A percentile compares a stretch with the other conserved stretches of the same genome.
Conservation (phyloP, 2,888 invertebrate species). For the Sinodicranocentrus sp. region DNA sequence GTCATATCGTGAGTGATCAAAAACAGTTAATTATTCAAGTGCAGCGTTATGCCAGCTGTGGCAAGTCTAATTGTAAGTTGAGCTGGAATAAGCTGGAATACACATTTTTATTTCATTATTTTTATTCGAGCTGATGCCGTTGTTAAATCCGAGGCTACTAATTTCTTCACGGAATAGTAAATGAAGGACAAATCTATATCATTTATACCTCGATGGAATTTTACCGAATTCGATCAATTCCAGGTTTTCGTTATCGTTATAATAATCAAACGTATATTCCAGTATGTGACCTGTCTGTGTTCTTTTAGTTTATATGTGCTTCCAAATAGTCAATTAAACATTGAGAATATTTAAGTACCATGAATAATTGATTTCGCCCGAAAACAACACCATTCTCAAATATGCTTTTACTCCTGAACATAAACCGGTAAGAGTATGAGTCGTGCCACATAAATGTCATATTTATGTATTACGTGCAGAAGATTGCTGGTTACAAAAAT, state of each 20-base stretch:
- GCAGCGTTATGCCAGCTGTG: no score
- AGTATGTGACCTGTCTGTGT: neutral
- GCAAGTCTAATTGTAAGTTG: no score
- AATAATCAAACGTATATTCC: no score
- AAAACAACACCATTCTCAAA: neutral
- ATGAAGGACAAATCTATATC: neutral
- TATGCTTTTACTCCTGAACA: slow-evolving; percentile 57
- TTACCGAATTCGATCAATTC: no score
- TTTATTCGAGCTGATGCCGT: no score
- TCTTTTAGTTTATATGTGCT: no score
- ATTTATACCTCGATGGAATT: neutral
- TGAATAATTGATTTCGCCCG: slow-evolving; percentile 56
- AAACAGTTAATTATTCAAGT: slow-evolving; percentile 49
- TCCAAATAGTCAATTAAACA: slow-evolving; percentile 20
- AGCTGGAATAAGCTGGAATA: no score
- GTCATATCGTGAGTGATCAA: slow-evolving; percentile 12
- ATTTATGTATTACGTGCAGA: no score
- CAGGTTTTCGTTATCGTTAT: no score
- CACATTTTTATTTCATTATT: no score
- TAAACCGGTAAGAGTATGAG: slow-evolving; percentile 58
- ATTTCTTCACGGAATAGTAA: neutral
- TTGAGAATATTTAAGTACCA: slow-evolving; percentile 41
- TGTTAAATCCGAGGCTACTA: slow-evolving; percentile 13
- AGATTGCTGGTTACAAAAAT: neutral
- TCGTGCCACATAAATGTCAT: no score